A percentile compares a stretch with the other conserved stretches of the same genome.
phyloP scores from a whole-genome alignment of 2,888 invertebrate species.

The Eristalinus sepulchralis region DNA sequence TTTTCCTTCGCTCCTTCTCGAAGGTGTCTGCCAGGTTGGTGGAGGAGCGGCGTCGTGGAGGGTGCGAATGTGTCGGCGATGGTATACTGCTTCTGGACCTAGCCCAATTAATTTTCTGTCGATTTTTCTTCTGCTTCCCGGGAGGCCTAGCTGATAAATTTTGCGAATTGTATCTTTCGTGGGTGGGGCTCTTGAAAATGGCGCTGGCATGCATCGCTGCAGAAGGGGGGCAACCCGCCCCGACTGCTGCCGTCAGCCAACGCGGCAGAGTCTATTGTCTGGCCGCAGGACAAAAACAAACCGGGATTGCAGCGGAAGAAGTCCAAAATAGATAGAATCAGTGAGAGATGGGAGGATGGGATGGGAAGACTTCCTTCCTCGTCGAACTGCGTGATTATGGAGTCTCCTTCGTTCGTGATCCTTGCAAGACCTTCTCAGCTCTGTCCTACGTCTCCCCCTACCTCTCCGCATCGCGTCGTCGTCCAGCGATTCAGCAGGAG shows the following conservation, averaged over 20 bases:
- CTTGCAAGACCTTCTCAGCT: slow-evolving; percentile 33
- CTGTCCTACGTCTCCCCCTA: background rate
- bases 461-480: background rate
- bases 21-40: background rate
- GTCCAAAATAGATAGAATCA: slow-evolving; percentile 50
- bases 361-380: slow-evolving; percentile 30
- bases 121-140: slow-evolving; percentile 26
- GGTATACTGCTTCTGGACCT: slow-evolving; percentile 42
- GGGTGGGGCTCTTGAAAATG: background rate
- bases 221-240: slow-evolving; percentile 8
- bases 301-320: slow-evolving; percentile 58
- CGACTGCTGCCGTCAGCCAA: slow-evolving; percentile 5
- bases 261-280: slow-evolving; percentile 50
- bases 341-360: background rate
- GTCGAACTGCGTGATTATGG: slow-evolving; percentile 58
- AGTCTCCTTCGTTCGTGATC: slow-evolving; percentile 50
- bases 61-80: slow-evolving; percentile 20
- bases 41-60: background rate
- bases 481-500: slow-evolving; percentile 49
- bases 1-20: slow-evolving; percentile 21
- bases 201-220: slow-evolving; percentile 12
- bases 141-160: slow-evolving; percentile 31
- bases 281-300: slow-evolving; percentile 29
- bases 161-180: slow-evolving; percentile 16
- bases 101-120: slow-evolving; percentile 63